Base-by-base conservation (phyloP, 2,797 vertebrate genomes). In the Zenarchopterus dispar region DNA sequence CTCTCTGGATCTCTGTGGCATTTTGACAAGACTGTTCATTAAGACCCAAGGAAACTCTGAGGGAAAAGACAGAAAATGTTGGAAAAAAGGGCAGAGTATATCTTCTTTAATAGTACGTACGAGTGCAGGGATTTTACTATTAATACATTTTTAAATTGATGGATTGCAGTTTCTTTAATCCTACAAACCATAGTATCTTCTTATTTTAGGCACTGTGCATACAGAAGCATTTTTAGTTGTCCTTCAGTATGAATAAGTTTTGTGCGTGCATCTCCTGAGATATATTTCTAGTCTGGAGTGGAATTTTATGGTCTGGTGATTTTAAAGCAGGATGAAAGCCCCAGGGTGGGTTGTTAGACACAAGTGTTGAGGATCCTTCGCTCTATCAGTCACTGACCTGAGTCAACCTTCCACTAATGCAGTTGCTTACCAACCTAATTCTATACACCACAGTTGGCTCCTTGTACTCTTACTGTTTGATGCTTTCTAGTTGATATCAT, bases 301-400 rank as follows among this genome's bases (percentile, higher is more conserved):
- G 50, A 75, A 89, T 84, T 90, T 89, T 77, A 88, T 82, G 84
- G 81, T 90, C 87, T 82, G 16, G 73, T 86, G 87, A 84, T 81
- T 89, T 85, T 82, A 88, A 84, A 87, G 84, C 86, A 82, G 78
- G 50, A 46, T 57, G 22, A 33, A 56, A 75, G 72, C 82, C 80
- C 78, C 79, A 48, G 73, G 75, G 76, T 50, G 13, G 77, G 73
- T 77, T 77, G 79, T 77, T 59, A 68, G 70, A 69, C 77, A 79
- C 65, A 75, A 88, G 75, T 80, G 63, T 78, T 58, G 50, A 76
- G 67, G 56, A 62, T 56, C 2, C 19, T 62, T 82, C 76, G 66
- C 86, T 89, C 84, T 80, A 90, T 86, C 82, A 85, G 67, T 73
- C 80, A 80, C 83, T 87, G 85, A 88, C 85, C 87, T 80, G 67